Conservation (phyloP, 1,140 invertebrate genomes). For the Drosophila bocki region DNA sequence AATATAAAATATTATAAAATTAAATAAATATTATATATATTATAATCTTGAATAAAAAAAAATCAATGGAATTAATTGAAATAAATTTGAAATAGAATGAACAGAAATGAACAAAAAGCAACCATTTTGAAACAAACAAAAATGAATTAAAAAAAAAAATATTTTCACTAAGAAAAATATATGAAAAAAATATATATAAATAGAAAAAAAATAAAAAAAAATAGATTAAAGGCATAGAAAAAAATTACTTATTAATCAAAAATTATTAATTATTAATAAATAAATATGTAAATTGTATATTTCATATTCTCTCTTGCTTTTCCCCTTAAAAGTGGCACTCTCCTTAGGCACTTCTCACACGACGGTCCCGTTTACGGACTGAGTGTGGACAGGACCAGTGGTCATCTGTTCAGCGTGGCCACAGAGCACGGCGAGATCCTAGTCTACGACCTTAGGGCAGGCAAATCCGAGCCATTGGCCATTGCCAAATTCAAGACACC, state of each 20-base stretch:
- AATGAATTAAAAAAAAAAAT: not conserved
- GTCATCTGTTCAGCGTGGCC: conserved; percentile 93
- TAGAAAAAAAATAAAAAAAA: not conserved
- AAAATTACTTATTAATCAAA: not conserved
- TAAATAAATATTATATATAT: no score
- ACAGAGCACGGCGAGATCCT: conserved; percentile 95
- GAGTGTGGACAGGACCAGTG: conserved; percentile 93
- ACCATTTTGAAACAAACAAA: not conserved
- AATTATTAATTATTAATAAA: no score
- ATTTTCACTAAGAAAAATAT: not conserved
- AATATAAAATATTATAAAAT: no score
- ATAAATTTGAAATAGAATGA: not conserved
- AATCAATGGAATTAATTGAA: no score
- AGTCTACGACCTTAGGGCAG: conserved; percentile 89
- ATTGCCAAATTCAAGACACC: conserved; percentile 89
- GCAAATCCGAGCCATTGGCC: conserved; percentile 86
- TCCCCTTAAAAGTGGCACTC: conserved; percentile 87
- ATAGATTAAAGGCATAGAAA: not conserved
- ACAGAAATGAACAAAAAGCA: not conserved
- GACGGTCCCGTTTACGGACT: conserved; percentile 96
- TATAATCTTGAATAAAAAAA: no score
- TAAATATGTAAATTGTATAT: no score
- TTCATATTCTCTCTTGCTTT: not conserved
- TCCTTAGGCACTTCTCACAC: conserved; percentile 92
- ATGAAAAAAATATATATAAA: not conserved